These are phyloP conservation scores for Argyra leucocephala DNA, from an alignment of 2,888 invertebrate genomes.

Conservation along the genomic window DNA sequence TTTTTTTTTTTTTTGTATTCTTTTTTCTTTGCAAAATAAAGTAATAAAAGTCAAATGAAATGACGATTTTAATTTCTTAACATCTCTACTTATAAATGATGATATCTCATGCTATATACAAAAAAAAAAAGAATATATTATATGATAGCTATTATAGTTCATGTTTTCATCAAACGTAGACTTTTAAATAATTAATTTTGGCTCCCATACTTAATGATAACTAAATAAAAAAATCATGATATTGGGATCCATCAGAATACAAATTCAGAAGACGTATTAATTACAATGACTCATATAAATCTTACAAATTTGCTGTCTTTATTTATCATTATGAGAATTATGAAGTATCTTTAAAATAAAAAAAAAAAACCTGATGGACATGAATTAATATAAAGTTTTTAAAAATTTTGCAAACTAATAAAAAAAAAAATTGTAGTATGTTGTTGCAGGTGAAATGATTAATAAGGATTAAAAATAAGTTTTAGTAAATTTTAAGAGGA, in stretches of 20 bases:
- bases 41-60: not conserved
- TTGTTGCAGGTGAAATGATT: not conserved
- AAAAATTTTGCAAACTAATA: not conserved
- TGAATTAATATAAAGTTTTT: not conserved
- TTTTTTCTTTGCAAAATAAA: no score
- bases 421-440: not conserved
- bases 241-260: not conserved
- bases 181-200: slow-evolving; percentile 2
- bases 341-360: not conserved
- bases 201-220: not conserved
- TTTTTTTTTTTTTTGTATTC: no score
- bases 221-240: not conserved
- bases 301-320: no score
- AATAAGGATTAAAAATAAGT: not conserved
- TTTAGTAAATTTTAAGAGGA: no score
- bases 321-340: no score
- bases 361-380: not conserved
- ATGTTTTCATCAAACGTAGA: not conserved
- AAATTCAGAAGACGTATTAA: slow-evolving; percentile 6
- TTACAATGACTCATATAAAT: not conserved
- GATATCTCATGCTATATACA: not conserved
- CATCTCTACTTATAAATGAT: not conserved
- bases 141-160: not conserved
- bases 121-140: not conserved
- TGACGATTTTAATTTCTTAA: not conserved